Conservation (phyloP, 1,140 invertebrate genomes). For the Rhyzopertha dominica region DNA sequence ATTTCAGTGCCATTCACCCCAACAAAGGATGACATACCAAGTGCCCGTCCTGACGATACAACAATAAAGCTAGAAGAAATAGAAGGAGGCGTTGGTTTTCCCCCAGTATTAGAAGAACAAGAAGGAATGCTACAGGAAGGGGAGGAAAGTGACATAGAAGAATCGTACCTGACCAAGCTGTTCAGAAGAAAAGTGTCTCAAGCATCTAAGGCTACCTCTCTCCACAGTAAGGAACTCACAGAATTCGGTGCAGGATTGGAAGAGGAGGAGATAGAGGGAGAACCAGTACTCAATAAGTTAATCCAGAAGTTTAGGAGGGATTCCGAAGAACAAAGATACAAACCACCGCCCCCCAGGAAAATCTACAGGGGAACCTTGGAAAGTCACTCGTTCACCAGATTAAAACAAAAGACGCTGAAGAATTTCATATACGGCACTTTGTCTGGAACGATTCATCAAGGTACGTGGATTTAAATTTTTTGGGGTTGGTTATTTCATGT, state of each 20-base stretch:
- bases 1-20: no score
- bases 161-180: slow-evolving; percentile 11
- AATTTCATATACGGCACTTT: slow-evolving; percentile 37
- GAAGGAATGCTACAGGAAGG: no score
- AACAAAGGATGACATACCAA: no score
- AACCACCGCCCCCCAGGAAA: slow-evolving; percentile 42
- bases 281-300: slow-evolving; percentile 18
- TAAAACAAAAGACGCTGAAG: slow-evolving; percentile 38
- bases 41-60: no score
- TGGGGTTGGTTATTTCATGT: background rate
- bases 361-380: slow-evolving; percentile 48
- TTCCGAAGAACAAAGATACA: slow-evolving; percentile 31
- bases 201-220: slow-evolving; percentile 29
- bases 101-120: no score
- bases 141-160: background rate
- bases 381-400: slow-evolving; percentile 51
- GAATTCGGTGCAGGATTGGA: slow-evolving; percentile 9
- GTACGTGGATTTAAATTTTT: slow-evolving; percentile 14
- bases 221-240: slow-evolving; percentile 24
- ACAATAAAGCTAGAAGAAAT: no score
- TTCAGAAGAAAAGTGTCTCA: slow-evolving; percentile 16
- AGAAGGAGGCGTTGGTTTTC: no score
- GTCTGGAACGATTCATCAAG: slow-evolving; percentile 35
- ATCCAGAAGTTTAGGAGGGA: slow-evolving; percentile 36
- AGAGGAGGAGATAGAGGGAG: slow-evolving; percentile 9